Evolutionary conservation across 2,888 invertebrate species (phyloP), one percentile per base, ranked within the genome.

Genomic region (Drosophila mettleri): DNA sequence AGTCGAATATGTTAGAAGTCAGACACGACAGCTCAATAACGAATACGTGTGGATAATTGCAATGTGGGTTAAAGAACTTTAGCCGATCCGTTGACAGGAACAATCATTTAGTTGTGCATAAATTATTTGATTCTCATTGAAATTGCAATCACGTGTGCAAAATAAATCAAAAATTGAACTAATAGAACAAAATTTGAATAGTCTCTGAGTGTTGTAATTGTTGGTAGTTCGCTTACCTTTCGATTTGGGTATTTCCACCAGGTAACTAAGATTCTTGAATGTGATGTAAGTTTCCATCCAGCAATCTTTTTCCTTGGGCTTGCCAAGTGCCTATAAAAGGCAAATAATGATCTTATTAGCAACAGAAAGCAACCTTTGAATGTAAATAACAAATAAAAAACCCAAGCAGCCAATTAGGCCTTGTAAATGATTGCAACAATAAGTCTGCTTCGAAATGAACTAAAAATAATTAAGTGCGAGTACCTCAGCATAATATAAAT

Each of bases 31-130:
- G n/a, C 34, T 58, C 34, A 67, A 62, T 74, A 67, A 24, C 43
- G 24, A 10, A 54, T 63, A 78, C 75, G 68, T 75, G 75, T 31
- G 9, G 3, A 55, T 74, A 64, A 75, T 75, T 53, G 33, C 41
- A 73, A 75, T 60, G 51, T 52, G 31, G 29, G 14, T 53, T 6
- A 39, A 36, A 62, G 62, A 66, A 59, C 24, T 49, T 29, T 12
- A 45, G 12, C 6, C 27, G 33, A 55, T 52, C 29, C 51, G 54
- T 14, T 45, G 34, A 36, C 9, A 52, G 24, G 34, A 34, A 27
- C 34, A 45, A 36, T 61, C 43, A 16, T 18, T 60, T 16, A 5
- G 16, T 10, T 8, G 5, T n/a, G 27, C 24, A 51, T 63, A 33
- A 43, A 27, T 51, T 51, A 41, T 22, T 20, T 2, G 20, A 36